Base-by-base conservation (phyloP, 2,888 invertebrate genomes). In the Lasioglossum leucozonium region DNA sequence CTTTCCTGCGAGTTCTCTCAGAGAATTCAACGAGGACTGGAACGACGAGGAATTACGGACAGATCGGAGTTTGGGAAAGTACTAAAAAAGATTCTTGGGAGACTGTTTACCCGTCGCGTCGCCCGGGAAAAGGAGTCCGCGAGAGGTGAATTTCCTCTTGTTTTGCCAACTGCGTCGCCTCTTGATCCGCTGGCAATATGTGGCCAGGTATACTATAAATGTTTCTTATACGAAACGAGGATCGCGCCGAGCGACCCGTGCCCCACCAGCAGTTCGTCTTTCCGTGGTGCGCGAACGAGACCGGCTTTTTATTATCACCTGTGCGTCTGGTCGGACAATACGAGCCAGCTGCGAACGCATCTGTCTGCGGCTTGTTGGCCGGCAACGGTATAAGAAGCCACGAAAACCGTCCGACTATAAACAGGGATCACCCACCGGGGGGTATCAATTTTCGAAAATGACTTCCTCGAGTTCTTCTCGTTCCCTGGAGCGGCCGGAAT, bases 401-500 rank as follows among this genome's bases (percentile, higher is more conserved):
- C 37, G 6, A 26, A 40, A 74, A n/a, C 55, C 55, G 16, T 0
- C 47, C 0, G 30, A 22, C 40, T 75, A 26, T 40, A 75, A 75
- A 74, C 42, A 44, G 22, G 42, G 67, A 51, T 42, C 18, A 30
- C 30, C 5, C n/a, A n/a, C n/a, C n/a, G n/a, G 67, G 13, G 4
- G 11, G 67, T 51, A 47, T 37, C 37, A 47, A 44, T 69, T 69
- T 77, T 77, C 51, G 37, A 51, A 51, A 51, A 51, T 37, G 69
- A 22, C 18, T 42, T 30, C 18, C n/a, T 47, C 22, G 18, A n/a
- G 44, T 34, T 44, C 44, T 16, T n/a, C 22, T 11, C 6, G 22
- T 4, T 22, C 42, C 5, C 10, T 4, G 37, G 18, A 65, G 8
- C 65, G 5, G 3, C 5, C 16, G 10, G 18, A 5, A 37, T 34